Evolutionary conservation across 2,113 vertebrate genomes (phyloP).

Genomic region (Ursus arctos): DNA sequence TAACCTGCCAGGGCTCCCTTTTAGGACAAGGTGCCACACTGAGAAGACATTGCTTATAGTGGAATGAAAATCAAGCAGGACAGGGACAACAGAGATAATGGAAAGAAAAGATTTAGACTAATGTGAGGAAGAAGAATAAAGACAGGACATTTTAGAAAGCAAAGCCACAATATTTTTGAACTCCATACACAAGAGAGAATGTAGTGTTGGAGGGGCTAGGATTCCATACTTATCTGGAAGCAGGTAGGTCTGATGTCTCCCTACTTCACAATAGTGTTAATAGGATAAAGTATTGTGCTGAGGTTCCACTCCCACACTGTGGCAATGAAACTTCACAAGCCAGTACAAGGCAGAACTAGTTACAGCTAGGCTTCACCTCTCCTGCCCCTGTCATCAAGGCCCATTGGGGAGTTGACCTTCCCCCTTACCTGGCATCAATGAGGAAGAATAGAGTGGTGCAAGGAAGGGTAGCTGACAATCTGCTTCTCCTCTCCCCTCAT

Average conservation of each 20-base stretch:
- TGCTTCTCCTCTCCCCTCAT: not conserved
- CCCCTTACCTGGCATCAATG: not conserved
- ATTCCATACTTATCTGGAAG: not conserved
- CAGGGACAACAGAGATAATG: not conserved
- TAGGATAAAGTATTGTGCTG: too few relatives aligned
- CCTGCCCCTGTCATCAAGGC: not conserved
- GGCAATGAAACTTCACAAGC: not conserved
- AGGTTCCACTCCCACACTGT: not conserved
- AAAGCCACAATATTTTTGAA: not conserved
- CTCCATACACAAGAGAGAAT: not conserved
- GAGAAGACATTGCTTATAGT: not conserved
- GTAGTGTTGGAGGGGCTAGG: not conserved
- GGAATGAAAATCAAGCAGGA: not conserved
- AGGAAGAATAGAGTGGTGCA: not conserved
- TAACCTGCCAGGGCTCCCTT: not conserved
- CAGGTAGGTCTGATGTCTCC: not conserved
- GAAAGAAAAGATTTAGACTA: not conserved
- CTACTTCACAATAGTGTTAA: not conserved
- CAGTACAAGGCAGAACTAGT: not conserved
- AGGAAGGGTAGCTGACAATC: not conserved
- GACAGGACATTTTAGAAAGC: not conserved
- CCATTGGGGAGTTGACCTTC: not conserved
- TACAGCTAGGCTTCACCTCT: not conserved
- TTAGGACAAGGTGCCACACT: not conserved
- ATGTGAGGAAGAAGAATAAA: not conserved